Evolutionary conservation across 2,113 vertebrate species (phyloP).

Genomic region (Psammodynastes pulverulentus): DNA sequence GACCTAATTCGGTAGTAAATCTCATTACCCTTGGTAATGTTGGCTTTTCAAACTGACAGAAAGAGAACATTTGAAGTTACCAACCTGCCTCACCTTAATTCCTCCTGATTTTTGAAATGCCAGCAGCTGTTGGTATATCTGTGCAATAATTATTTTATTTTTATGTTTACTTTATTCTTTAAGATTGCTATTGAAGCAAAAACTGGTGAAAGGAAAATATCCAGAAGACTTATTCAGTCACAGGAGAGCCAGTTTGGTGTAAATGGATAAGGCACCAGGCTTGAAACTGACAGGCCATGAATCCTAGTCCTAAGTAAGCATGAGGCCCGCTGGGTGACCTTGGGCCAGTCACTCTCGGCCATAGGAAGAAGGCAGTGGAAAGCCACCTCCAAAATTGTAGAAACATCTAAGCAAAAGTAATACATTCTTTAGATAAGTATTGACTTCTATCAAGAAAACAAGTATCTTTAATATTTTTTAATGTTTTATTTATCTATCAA

Average conservation of each 20-base stretch:
- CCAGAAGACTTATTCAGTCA: not conserved
- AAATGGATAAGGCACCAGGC: not conserved
- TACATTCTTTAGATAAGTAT: not conserved
- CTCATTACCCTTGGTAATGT: conserved; percentile 13
- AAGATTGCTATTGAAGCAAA: not conserved
- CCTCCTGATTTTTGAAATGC: not conserved
- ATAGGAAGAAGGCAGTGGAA: not conserved
- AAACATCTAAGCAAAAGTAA: conserved; percentile 10
- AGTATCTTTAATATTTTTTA: conserved; percentile 4
- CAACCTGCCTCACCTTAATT: not conserved
- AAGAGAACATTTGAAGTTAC: not conserved
- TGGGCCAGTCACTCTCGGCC: too few species aligned
- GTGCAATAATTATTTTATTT: not conserved
- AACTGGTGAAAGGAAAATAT: not conserved
- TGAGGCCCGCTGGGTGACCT: not conserved
- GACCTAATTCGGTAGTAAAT: conserved; percentile 3
- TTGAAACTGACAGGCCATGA: not conserved
- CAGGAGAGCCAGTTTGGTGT: not conserved
- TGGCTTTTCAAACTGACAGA: conserved; percentile 1
- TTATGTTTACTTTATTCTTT: not conserved
- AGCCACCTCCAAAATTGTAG: not conserved
- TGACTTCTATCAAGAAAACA: not conserved
- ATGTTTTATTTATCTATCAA: not conserved
- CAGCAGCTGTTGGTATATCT: conserved; percentile 8
- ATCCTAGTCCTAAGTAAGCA: not conserved